phyloP scores from a whole-genome alignment of 2,888 invertebrate genomes.

The Meiosimyza platycephala region DNA sequence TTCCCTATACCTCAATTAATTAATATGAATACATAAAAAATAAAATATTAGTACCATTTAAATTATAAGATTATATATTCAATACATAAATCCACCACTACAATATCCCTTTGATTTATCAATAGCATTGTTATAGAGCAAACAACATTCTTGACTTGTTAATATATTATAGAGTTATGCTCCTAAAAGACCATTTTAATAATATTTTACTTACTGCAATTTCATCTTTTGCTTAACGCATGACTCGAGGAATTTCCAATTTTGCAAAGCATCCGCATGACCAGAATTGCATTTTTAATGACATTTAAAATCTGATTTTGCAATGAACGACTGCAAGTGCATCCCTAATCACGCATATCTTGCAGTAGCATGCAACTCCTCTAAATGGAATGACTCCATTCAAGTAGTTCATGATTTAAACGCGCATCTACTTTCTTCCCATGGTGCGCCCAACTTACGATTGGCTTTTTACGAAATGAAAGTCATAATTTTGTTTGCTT shows the following conservation, averaged over 20 bases:
- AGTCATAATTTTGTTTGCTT: constrained; percentile 8
- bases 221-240: background rate
- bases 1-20: too few species aligned
- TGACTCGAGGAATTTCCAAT: background rate
- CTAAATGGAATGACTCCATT: background rate
- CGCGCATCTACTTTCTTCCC: background rate
- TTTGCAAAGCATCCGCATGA: background rate
- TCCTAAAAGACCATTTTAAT: too few species aligned
- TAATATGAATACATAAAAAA: too few species aligned
- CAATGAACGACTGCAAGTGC: background rate
- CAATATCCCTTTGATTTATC: too few species aligned
- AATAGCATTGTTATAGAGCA: too few species aligned
- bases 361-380: background rate
- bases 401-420: background rate
- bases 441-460: background rate
- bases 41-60: too few species aligned
- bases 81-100: too few species aligned
- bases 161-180: too few species aligned
- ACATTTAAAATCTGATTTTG: background rate
- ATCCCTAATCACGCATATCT: constrained; percentile 3
- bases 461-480: constrained; percentile 19
- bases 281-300: background rate
- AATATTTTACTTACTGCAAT: too few species aligned
- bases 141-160: too few species aligned
- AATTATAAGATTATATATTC: too few species aligned